phyloP scores from a whole-genome alignment of 2,113 vertebrate genomes.

The Psammodynastes pulverulentus region DNA sequence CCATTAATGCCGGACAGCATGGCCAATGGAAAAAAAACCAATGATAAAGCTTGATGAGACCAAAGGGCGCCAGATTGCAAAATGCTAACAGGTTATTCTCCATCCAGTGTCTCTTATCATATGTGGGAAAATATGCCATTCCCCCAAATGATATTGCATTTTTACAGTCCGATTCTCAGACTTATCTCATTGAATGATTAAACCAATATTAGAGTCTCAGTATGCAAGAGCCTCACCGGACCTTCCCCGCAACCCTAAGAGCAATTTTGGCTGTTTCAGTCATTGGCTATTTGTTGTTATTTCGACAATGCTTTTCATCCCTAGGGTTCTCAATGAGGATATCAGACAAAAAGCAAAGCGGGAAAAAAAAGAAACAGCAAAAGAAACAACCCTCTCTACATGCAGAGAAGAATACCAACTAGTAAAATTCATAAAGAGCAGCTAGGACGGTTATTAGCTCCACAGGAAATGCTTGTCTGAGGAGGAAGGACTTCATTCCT shows the following conservation, averaged over 20 bases:
- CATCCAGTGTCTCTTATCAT: not conserved
- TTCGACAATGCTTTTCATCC: not conserved
- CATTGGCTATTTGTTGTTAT: not conserved
- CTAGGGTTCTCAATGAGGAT: not conserved
- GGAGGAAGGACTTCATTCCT: not conserved
- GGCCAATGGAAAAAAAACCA: not conserved
- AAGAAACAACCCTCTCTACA: not conserved
- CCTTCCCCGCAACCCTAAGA: not conserved
- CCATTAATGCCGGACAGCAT: not conserved
- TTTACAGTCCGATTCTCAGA: not conserved
- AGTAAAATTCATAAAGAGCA: not conserved
- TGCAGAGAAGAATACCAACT: not conserved
- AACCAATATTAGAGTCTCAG: not conserved
- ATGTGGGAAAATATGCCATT: not conserved
- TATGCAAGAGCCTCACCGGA: not conserved
- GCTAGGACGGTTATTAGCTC: not conserved
- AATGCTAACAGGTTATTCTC: not conserved
- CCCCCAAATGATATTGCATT: not conserved
- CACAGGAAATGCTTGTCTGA: not conserved
- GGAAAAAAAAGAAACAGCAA: not conserved
- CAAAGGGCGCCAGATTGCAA: not conserved
- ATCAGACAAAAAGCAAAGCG: not conserved
- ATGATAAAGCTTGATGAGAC: not conserved
- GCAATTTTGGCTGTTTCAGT: not conserved
- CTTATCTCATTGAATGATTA: not conserved